phyloP scores from a whole-genome alignment of 2,888 invertebrate genomes.

The Sialis fuliginosa region DNA sequence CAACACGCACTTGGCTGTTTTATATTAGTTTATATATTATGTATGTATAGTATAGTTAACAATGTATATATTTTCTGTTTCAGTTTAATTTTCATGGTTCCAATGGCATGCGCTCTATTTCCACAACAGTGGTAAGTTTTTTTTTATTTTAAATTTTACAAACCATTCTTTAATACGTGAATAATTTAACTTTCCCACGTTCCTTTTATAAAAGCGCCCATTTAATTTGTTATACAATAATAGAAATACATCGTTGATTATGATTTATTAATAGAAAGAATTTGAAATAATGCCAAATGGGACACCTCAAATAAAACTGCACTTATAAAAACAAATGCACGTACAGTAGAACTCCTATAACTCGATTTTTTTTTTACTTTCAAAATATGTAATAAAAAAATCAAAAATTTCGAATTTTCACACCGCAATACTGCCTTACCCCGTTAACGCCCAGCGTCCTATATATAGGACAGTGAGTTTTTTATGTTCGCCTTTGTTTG shows the following conservation, averaged over 20 bases:
- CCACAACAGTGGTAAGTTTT: slow-evolving; percentile 63
- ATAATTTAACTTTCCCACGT: neutral
- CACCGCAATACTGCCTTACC: too few relatives aligned
- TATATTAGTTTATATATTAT: too few relatives aligned
- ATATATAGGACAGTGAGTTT: too few relatives aligned
- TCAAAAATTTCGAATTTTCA: too few relatives aligned
- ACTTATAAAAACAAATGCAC: neutral
- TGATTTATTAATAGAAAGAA: neutral
- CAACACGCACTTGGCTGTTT: neutral
- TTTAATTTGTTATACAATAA: neutral
- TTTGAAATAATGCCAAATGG: slow-evolving; percentile 1
- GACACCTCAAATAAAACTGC: neutral
- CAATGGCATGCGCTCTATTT: slow-evolving; percentile 69
- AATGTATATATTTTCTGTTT: slow-evolving; percentile 18
- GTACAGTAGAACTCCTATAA: neutral
- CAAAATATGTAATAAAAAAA: too few relatives aligned
- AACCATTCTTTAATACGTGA: neutral
- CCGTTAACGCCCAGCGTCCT: too few relatives aligned
- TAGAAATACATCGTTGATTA: neutral
- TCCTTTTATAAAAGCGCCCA: neutral
- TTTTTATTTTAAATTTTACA: neutral
- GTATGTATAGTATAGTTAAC: too few relatives aligned
- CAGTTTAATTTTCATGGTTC: slow-evolving; percentile 74
- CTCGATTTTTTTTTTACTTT: slow-evolving; percentile 20
- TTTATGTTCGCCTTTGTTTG: too few relatives aligned